Evolutionary conservation across 2,888 invertebrate genomes (phyloP).

Genomic region (Hesperia comma): DNA sequence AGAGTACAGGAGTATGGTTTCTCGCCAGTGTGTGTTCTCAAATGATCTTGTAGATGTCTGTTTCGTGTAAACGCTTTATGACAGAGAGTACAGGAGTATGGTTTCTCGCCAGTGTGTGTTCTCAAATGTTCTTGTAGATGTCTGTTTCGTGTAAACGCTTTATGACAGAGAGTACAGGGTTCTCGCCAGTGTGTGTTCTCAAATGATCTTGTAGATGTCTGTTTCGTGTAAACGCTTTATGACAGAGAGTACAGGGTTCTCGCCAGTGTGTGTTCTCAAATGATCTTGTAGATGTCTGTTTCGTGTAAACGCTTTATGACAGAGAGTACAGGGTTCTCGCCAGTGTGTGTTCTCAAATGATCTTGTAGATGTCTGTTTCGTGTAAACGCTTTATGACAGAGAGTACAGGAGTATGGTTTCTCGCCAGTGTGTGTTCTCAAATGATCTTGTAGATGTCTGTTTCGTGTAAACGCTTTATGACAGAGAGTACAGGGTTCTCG

Average conservation of each 20-base stretch:
- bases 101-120: slow-evolving; percentile 42
- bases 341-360: slow-evolving; percentile 4
- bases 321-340: background rate
- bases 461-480: slow-evolving; percentile 65
- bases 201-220: slow-evolving; percentile 36
- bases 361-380: background rate
- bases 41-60: background rate
- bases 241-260: slow-evolving; percentile 62
- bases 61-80: slow-evolving; percentile 33
- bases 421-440: slow-evolving; percentile 36
- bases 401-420: slow-evolving; percentile 12
- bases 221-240: slow-evolving; percentile 65
- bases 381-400: slow-evolving; percentile 14
- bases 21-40: slow-evolving; percentile 57
- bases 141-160: too few relatives aligned
- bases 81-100: slow-evolving; percentile 44
- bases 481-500: slow-evolving; percentile 62
- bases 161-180: slow-evolving; percentile 38
- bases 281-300: slow-evolving; percentile 35
- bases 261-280: slow-evolving; percentile 50
- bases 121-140: background rate
- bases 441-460: slow-evolving; percentile 36
- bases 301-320: background rate
- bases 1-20: slow-evolving; percentile 61
- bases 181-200: slow-evolving; percentile 40